Percentiles rank a stretch among this genome's conserved stretches.
Conservation (phyloP, 2,797 vertebrate species). For the Taeniopygia guttata region DNA sequence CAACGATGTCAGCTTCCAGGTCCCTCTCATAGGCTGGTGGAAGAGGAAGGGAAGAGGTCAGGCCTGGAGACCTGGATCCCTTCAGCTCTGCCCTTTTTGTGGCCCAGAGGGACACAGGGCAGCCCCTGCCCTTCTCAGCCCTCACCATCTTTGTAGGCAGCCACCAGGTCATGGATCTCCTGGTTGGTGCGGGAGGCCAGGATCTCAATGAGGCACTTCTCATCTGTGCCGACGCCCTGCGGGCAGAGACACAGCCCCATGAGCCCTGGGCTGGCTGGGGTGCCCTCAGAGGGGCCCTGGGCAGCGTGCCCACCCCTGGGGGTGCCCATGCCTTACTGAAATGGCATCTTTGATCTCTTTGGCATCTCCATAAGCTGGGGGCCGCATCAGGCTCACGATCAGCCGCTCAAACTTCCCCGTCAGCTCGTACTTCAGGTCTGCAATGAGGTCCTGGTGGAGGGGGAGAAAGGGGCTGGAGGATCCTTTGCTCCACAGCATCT, state of each 20-base stretch:
- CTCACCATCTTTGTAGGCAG: constrained; percentile 92
- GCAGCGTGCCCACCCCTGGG: not conserved
- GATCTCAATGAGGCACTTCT: constrained; percentile 93
- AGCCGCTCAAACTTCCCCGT: constrained; percentile 96
- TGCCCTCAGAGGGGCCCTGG: not conserved
- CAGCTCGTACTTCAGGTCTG: constrained; percentile 94
- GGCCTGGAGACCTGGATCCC: not conserved
- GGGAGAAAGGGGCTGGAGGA: not conserved
- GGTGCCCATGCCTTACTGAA: constrained; percentile 73
- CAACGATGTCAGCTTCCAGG: constrained; percentile 85
- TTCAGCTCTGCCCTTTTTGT: not conserved
- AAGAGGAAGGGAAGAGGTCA: not conserved
- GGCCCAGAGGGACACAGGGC: no score
- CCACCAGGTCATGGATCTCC: constrained; percentile 85
- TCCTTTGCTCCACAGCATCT: not conserved
- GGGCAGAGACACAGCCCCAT: not conserved
- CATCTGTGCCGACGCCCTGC: constrained; percentile 88
- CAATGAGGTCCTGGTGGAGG: constrained; percentile 87
- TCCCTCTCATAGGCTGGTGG: constrained; percentile 85
- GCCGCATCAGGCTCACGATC: constrained; percentile 92
- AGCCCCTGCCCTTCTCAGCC: not conserved
- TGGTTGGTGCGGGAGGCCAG: constrained; percentile 90
- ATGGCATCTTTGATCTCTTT: constrained; percentile 95
- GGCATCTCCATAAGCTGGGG: constrained; percentile 88
- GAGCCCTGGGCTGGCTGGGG: not conserved